These are phyloP conservation scores for Drosophila tropicalis DNA, from an alignment of 1,140 invertebrate genomes.

Conservation along the genomic window DNA sequence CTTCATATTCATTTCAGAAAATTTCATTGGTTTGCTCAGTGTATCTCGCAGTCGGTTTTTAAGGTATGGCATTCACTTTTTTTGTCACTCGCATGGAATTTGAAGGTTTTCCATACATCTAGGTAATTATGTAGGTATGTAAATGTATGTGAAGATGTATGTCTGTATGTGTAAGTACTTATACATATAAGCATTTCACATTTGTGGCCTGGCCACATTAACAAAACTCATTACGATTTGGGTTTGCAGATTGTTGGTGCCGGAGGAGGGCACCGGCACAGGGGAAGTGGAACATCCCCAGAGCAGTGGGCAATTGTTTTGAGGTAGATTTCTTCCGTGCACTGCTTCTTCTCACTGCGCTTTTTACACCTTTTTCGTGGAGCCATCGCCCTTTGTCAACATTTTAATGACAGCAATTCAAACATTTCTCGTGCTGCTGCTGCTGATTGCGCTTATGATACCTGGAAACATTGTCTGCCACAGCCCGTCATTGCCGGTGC, in stretches of 20 bases:
- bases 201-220: conserved; percentile 67
- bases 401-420: conserved; percentile 83
- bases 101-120: conserved; percentile 3
- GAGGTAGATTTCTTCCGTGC: conserved; percentile 4
- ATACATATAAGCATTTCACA: conserved; percentile 22
- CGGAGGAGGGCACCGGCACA: not conserved
- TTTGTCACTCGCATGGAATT: not conserved
- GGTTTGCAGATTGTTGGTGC: not conserved
- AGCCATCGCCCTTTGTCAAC: conserved; percentile 65
- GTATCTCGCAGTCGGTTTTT: not conserved
- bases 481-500: not conserved
- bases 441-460: conserved; percentile 67
- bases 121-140: not conserved
- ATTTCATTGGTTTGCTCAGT: not conserved
- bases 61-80: not conserved
- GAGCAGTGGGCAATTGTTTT: conserved; percentile 17
- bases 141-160: no score
- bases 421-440: conserved; percentile 47
- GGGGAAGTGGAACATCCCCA: not conserved
- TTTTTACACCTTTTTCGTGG: conserved; percentile 73
- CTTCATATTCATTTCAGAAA: not conserved
- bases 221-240: conserved; percentile 68
- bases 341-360: conserved; percentile 41
- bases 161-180: not conserved
- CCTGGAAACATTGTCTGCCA: conserved; percentile 60